Evolutionary conservation across 2,113 vertebrate genomes (phyloP), one percentile per base, ranked within the genome.

Genomic region (Poecile atricapillus): DNA sequence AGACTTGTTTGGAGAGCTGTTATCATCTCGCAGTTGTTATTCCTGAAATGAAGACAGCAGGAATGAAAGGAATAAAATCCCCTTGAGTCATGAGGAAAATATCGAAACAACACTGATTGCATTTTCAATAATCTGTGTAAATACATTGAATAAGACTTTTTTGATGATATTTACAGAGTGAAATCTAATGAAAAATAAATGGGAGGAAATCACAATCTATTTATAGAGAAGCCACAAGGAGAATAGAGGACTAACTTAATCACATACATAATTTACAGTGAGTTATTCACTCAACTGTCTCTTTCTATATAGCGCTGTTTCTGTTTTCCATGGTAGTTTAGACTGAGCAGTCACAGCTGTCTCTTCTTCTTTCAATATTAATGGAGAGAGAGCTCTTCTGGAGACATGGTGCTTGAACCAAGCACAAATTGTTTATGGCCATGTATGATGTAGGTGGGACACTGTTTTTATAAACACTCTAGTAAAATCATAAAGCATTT

Each of bases 301-400:
- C 41, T 94, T 89, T 63, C n/a, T 62, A 35, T 62, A 37, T 35
- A 58, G 18, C 31, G 19, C 7, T 56, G 28, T 50, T 91, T 87
- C 47, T 83, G 22, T 81, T 89, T 95, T 75, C 60, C 33, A 9
- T 73, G 24, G 37, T 70, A 63, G 58, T 85, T 90, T 73, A 87
- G 62, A 83, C 30, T 41, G 70, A 95, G 46, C 55, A 85, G 44
- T 75, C 80, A 83, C 70, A 96, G 63, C 52, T 87, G 76, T 69
- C 73, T 96, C 65, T 92, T 92, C 87, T 83, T 96, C 81, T 79
- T 97, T 87, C 78, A 95, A 92, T 93, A 91, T 94, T 80, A 87
- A 95, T 83, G 68, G 47, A 89, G 50, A 91, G 14, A 22, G 41
- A 93, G 39, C 10, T 92, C 47, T 89, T 91, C 60, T 71, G 64